Percentiles rank a stretch among this genome's conserved stretches.
phyloP scores from a whole-genome alignment of 2,113 vertebrate genomes.

The Ptychochromis oligacanthus region DNA sequence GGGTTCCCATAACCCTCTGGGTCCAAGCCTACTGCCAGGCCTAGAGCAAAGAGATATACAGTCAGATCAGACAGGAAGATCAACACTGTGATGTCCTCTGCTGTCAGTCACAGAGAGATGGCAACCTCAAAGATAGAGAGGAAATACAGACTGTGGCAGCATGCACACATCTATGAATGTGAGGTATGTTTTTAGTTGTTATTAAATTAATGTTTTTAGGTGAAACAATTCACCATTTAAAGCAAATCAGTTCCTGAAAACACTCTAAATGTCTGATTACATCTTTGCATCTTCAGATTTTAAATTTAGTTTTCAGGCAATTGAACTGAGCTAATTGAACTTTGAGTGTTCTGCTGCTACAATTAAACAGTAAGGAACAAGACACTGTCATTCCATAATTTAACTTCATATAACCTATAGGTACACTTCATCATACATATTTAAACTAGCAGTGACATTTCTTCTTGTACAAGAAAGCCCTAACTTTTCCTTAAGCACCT shows the following conservation, averaged over 20 bases:
- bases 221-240: not conserved
- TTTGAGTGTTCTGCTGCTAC: not conserved
- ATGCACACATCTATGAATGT: not conserved
- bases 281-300: not conserved
- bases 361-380: not conserved
- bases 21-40: constrained; percentile 93
- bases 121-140: not conserved
- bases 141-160: not conserved
- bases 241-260: not conserved
- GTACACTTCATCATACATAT: too few species aligned
- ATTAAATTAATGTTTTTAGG: not conserved
- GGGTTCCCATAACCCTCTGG: constrained; percentile 97
- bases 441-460: too few species aligned
- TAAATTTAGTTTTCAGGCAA: not conserved
- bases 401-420: not conserved
- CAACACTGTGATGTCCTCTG: not conserved
- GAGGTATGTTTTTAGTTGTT: not conserved
- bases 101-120: not conserved
- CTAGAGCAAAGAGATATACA: constrained; percentile 71
- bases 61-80: constrained; percentile 5
- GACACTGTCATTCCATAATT: not conserved
- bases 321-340: not conserved
- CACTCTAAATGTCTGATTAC: not conserved
- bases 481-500: too few species aligned
- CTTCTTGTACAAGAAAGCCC: too few species aligned